phyloP scores from a whole-genome alignment of 1,140 invertebrate genomes.

The Drosophila mauritiana region DNA sequence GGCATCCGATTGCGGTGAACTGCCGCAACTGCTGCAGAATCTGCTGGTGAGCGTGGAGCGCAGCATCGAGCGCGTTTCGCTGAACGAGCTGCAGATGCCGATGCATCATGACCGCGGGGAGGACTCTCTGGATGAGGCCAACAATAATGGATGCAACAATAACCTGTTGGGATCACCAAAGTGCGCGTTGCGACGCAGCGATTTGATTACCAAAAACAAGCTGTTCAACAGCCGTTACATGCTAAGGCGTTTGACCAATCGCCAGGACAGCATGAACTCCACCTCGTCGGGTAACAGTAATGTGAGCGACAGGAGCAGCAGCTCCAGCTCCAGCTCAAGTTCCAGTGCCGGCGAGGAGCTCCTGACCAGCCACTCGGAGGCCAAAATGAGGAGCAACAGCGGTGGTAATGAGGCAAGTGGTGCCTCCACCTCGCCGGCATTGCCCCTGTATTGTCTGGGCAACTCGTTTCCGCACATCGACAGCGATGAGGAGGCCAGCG shows the following conservation, averaged over 20 bases:
- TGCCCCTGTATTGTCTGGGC: conserved; percentile 87
- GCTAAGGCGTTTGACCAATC: conserved; percentile 77
- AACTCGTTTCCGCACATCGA: conserved; percentile 90
- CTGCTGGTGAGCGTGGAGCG: conserved; percentile 88
- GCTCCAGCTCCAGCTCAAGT: conserved; percentile 41
- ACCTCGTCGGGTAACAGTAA: conserved; percentile 81
- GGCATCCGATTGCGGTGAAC: conserved; percentile 79
- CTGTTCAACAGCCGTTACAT: conserved; percentile 83
- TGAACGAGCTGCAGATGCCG: conserved; percentile 88
- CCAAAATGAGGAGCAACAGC: conserved; percentile 29
- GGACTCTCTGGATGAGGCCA: conserved; percentile 64
- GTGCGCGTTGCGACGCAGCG: conserved; percentile 81
- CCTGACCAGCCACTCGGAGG: conserved; percentile 33
- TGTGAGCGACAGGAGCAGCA: conserved; percentile 68
- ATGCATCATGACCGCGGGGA: conserved; percentile 84
- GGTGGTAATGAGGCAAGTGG: conserved; percentile 31
- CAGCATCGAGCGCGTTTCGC: conserved; percentile 88
- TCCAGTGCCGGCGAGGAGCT: conserved; percentile 65
- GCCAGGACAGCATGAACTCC: conserved; percentile 83
- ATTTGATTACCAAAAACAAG: conserved; percentile 85
- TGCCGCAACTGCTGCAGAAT: conserved; percentile 87
- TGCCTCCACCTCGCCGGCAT: conserved; percentile 66
- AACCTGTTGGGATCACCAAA: conserved; percentile 75
- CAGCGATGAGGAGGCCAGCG: conserved; percentile 89
- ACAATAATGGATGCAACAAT: conserved; percentile 51